Evolutionary conservation across 2,113 vertebrate species (phyloP).

Genomic region (Delphinapterus leucas): DNA sequence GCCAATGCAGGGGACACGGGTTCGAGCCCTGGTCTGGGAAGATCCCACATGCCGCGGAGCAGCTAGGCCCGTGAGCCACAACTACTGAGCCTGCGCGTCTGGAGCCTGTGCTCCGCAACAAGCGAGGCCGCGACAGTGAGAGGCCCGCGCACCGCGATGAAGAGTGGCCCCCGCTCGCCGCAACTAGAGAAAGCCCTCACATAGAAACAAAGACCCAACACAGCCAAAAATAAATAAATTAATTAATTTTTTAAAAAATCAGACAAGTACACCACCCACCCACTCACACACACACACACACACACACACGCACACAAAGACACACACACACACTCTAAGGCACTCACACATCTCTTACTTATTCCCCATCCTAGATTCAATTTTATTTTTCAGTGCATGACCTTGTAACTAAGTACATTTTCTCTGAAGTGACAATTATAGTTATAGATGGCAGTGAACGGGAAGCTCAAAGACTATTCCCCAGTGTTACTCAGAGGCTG

Average conservation of each 20-base stretch:
- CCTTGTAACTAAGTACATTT: slow-evolving; percentile 57
- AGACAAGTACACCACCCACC: background rate
- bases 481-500: slow-evolving; percentile 44
- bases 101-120: too few relatives aligned
- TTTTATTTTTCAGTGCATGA: slow-evolving; percentile 38
- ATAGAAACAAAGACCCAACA: too few relatives aligned
- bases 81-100: too few relatives aligned
- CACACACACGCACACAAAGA: background rate
- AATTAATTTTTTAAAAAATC: slow-evolving; percentile 21
- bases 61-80: too few relatives aligned
- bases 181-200: too few relatives aligned
- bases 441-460: slow-evolving; percentile 24
- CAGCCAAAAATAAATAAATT: too few relatives aligned
- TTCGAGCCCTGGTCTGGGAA: too few relatives aligned
- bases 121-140: too few relatives aligned
- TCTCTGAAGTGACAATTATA: slow-evolving; percentile 64
- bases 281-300: background rate
- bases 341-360: slow-evolving; percentile 16
- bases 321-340: background rate
- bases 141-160: too few relatives aligned
- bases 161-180: too few relatives aligned
- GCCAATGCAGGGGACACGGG: too few relatives aligned
- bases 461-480: slow-evolving; percentile 52
- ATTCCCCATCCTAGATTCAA: slow-evolving; percentile 27
- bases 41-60: too few relatives aligned